These are phyloP conservation scores for Uropetala carovei DNA, from an alignment of 2,888 invertebrate genomes.

Conservation along the genomic window DNA sequence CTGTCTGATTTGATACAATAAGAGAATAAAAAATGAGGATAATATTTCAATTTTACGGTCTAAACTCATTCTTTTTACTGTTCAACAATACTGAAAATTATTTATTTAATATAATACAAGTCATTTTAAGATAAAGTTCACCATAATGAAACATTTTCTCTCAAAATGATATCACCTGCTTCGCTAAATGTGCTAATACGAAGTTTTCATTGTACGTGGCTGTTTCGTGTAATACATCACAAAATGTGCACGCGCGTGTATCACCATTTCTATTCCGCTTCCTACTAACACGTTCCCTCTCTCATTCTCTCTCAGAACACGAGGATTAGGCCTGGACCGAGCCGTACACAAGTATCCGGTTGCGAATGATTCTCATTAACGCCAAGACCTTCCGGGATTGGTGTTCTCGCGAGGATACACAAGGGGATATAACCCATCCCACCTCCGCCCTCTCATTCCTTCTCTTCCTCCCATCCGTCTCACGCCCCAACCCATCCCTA, in stretches of 20 bases:
- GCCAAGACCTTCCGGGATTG: conserved; percentile 49
- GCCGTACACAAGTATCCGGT: conserved; percentile 35
- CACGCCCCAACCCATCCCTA: neutral
- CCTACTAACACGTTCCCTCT: neutral
- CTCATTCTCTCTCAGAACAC: neutral
- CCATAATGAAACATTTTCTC: too few species aligned
- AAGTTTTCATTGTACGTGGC: too few species aligned
- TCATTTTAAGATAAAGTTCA: too few species aligned
- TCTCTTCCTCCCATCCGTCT: neutral
- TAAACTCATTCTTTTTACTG: too few species aligned
- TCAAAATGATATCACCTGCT: too few species aligned
- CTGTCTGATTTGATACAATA: too few species aligned
- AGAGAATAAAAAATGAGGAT: too few species aligned
- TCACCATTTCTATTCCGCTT: neutral
- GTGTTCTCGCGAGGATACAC: conserved; percentile 42
- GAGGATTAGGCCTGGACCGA: neutral
- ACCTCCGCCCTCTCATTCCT: neutral
- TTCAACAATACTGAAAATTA: too few species aligned
- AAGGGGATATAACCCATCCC: conserved; percentile 11
- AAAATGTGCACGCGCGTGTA: neutral
- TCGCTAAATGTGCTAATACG: too few species aligned
- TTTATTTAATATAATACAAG: too few species aligned
- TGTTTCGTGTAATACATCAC: too few species aligned
- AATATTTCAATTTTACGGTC: too few species aligned
- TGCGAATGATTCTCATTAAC: conserved; percentile 55